These are phyloP conservation scores for Xestia ashworthii DNA, from an alignment of 2,888 invertebrate genomes.

Conservation along the genomic window DNA sequence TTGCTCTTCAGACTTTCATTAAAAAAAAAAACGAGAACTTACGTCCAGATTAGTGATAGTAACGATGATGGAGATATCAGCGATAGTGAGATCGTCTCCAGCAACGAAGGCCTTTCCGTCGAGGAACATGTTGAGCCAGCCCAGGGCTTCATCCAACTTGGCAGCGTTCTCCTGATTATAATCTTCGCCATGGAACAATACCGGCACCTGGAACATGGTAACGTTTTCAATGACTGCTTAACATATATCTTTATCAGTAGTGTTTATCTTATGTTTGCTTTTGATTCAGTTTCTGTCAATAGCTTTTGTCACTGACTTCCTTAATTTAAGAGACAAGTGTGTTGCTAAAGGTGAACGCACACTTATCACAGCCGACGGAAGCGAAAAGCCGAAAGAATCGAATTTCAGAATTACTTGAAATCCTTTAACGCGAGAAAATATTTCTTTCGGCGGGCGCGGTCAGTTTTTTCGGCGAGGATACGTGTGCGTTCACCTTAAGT, in stretches of 20 bases:
- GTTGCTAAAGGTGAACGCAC: too few species aligned
- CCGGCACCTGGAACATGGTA: conserved; percentile 80
- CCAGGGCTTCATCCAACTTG: conserved; percentile 91
- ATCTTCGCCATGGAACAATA: conserved; percentile 85
- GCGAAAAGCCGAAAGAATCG: too few species aligned
- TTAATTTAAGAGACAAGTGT: background rate
- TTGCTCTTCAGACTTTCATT: background rate
- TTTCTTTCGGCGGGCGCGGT: too few species aligned
- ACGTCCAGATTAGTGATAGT: conserved; percentile 92
- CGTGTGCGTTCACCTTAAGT: too few species aligned
- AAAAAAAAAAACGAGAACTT: conserved; percentile 64
- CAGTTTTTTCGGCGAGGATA: too few species aligned
- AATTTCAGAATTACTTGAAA: too few species aligned
- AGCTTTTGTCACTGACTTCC: background rate
- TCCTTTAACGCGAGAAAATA: too few species aligned
- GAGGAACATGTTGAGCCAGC: conserved; percentile 90
- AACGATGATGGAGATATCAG: conserved; percentile 92
- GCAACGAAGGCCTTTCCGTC: conserved; percentile 92
- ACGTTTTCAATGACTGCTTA: background rate
- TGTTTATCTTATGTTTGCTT: background rate
- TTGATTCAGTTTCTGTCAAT: background rate
- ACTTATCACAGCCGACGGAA: too few species aligned
- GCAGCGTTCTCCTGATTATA: conserved; percentile 85
- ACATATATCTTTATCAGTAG: background rate
- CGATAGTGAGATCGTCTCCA: conserved; percentile 93